Conservation (phyloP, 2,888 invertebrate genomes). For the Ctenicera cuprea region DNA sequence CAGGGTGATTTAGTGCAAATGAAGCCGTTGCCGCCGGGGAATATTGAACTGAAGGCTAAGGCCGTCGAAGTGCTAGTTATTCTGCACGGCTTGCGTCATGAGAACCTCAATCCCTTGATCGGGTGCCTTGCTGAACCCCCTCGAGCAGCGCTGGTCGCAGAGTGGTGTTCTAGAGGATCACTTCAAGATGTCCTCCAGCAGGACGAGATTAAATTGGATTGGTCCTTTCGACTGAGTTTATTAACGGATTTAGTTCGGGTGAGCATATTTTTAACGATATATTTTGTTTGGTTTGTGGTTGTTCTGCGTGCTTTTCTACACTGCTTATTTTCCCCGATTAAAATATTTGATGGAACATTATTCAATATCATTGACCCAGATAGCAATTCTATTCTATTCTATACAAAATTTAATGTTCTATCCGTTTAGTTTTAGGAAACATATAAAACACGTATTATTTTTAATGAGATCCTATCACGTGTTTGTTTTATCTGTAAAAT, state of each 20-base stretch:
- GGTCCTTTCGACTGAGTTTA: constrained; percentile 95
- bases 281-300: neutral
- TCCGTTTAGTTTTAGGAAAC: too few relatives aligned
- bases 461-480: too few relatives aligned
- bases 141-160: constrained; percentile 88
- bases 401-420: too few relatives aligned
- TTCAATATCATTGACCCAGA: too few relatives aligned
- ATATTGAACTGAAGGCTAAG: constrained; percentile 86
- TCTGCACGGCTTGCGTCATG: constrained; percentile 91
- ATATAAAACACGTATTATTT: too few relatives aligned
- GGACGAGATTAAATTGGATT: constrained; percentile 94
- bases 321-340: neutral
- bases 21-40: constrained; percentile 81
- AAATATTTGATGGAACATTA: too few relatives aligned
- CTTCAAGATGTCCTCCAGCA: constrained; percentile 91
- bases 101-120: constrained; percentile 92
- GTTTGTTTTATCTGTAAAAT: too few relatives aligned
- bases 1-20: constrained; percentile 94
- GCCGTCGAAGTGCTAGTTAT: constrained; percentile 86
- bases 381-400: too few relatives aligned
- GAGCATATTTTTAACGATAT: constrained; percentile 66
- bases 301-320: neutral
- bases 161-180: constrained; percentile 92
- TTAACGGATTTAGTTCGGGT: constrained; percentile 93
- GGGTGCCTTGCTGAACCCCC: constrained; percentile 88